A percentile compares a stretch with the other conserved stretches of the same genome.
Conservation (phyloP, 2,113 vertebrate genomes). For the Oxyruncus cristatus region DNA sequence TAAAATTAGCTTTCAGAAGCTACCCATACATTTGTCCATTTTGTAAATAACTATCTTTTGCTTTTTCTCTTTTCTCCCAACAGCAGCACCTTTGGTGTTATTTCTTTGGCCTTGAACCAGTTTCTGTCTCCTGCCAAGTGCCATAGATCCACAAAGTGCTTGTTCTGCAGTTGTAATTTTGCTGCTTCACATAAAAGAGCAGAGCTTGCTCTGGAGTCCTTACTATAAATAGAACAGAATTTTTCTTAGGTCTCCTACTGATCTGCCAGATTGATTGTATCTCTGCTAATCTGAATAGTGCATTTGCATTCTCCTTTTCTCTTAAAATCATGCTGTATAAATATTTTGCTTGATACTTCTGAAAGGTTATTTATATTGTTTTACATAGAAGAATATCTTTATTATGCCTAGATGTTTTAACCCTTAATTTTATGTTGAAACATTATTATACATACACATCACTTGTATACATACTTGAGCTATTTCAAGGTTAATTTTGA, state of each 20-base stretch:
- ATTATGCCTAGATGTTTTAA: background rate
- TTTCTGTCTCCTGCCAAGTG: slow-evolving; percentile 56
- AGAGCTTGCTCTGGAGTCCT: slow-evolving; percentile 49
- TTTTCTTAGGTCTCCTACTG: slow-evolving; percentile 64
- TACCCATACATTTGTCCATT: background rate
- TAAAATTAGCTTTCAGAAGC: slow-evolving; percentile 11
- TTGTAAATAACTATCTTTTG: background rate
- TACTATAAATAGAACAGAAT: slow-evolving; percentile 71
- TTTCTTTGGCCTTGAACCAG: slow-evolving; percentile 71
- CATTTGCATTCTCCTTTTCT: slow-evolving; percentile 3
- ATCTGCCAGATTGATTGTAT: slow-evolving; percentile 64
- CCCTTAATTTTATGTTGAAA: background rate
- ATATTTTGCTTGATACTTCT: background rate
- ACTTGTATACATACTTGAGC: background rate
- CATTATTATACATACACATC: background rate
- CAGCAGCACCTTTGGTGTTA: slow-evolving; percentile 3
- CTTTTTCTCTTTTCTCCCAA: background rate
- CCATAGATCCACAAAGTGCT: slow-evolving; percentile 67
- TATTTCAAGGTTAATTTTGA: background rate
- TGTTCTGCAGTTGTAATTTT: slow-evolving; percentile 71
- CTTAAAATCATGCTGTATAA: background rate
- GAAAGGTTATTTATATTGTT: background rate
- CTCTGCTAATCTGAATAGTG: slow-evolving; percentile 63
- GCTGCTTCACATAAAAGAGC: slow-evolving; percentile 65
- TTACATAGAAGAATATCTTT: background rate